Conservation (phyloP, 2,797 vertebrate species). For the Geotrypetes seraphini region DNA sequence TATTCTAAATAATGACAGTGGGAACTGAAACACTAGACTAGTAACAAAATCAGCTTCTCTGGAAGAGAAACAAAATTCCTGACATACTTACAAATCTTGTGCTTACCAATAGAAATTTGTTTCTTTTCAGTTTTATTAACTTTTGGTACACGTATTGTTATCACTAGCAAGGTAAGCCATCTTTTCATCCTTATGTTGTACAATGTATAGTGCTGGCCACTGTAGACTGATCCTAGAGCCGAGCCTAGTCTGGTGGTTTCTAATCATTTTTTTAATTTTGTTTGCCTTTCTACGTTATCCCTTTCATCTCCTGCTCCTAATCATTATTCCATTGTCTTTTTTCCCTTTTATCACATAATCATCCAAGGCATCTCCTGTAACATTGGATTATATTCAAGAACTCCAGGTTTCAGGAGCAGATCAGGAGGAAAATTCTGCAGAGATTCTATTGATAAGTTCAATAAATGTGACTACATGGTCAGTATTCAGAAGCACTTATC, state of each 20-base stretch:
- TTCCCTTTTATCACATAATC: too few species aligned
- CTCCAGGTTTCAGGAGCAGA: too few species aligned
- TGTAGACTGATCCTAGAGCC: background rate
- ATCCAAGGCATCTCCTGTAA: too few species aligned
- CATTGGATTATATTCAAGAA: too few species aligned
- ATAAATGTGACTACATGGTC: too few species aligned
- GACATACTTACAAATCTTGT: slow-evolving; percentile 35
- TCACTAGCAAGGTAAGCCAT: slow-evolving; percentile 1
- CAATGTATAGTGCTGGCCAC: too few species aligned
- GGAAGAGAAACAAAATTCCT: slow-evolving; percentile 46
- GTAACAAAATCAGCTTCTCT: slow-evolving; percentile 43
- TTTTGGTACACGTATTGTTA: slow-evolving; percentile 16
- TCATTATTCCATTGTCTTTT: too few species aligned
- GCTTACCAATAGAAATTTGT: slow-evolving; percentile 24
- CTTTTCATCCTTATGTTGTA: background rate
- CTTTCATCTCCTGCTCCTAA: too few species aligned
- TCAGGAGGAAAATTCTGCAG: too few species aligned
- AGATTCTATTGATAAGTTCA: too few species aligned
- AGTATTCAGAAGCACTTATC: too few species aligned
- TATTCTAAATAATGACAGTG: slow-evolving; percentile 49
- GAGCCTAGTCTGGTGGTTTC: background rate
- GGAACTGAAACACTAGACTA: slow-evolving; percentile 30
- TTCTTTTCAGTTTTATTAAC: slow-evolving; percentile 6
- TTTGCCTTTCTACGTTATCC: too few species aligned
- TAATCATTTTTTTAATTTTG: slow-evolving; percentile 1